A percentile compares a stretch with the other conserved stretches of the same genome.
phyloP scores from a whole-genome alignment of 2,888 invertebrate species.

The Lithophane leautieri region DNA sequence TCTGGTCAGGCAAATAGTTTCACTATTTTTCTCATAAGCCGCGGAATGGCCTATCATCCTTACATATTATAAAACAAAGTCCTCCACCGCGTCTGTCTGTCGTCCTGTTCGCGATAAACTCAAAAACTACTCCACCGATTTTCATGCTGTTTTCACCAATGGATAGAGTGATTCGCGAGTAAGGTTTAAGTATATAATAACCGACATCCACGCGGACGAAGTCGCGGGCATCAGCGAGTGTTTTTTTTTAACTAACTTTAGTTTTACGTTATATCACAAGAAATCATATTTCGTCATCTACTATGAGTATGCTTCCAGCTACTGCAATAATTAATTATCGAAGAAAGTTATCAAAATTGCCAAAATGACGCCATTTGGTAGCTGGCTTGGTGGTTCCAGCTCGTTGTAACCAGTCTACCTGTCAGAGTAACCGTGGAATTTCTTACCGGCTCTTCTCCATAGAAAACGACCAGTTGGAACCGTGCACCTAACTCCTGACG shows the following conservation, averaged over 20 bases:
- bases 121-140: too few relatives aligned
- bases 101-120: too few relatives aligned
- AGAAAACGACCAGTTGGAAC: not conserved
- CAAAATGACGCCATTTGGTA: not conserved
- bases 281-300: not conserved
- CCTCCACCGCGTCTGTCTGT: too few relatives aligned
- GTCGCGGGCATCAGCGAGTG: not conserved
- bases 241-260: not conserved
- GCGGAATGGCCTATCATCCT: too few relatives aligned
- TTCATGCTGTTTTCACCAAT: too few relatives aligned
- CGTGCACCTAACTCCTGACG: not conserved
- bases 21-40: not conserved
- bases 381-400: not conserved
- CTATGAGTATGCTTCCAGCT: not conserved
- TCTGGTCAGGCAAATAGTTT: not conserved
- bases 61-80: too few relatives aligned
- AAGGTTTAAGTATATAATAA: too few relatives aligned
- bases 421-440: not conserved
- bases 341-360: not conserved
- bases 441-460: not conserved
- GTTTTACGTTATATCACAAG: not conserved
- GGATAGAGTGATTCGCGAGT: too few relatives aligned
- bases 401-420: not conserved
- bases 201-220: too few relatives aligned
- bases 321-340: not conserved